These are phyloP conservation scores for Notodonta ziczac DNA, from an alignment of 2,888 invertebrate genomes.

Conservation along the genomic window DNA sequence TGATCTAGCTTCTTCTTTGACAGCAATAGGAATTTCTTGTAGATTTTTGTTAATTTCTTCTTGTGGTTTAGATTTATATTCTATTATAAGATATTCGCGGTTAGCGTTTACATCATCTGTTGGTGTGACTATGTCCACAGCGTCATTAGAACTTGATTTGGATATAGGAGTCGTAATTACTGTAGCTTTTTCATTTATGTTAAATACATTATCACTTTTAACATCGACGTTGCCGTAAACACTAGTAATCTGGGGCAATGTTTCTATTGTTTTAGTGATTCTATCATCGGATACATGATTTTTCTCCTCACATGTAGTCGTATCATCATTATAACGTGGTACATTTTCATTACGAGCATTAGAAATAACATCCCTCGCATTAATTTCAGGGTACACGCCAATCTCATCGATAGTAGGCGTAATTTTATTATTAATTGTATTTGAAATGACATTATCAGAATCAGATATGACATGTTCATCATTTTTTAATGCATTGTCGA, in stretches of 20 bases:
- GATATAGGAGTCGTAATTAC: neutral
- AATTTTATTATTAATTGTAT: constrained; percentile 1
- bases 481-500: neutral
- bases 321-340: neutral
- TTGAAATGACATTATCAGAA: neutral
- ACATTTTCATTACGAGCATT: neutral
- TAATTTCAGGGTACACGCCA: neutral
- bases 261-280: constrained; percentile 4
- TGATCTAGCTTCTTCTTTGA: neutral
- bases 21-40: neutral
- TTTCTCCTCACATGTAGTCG: neutral
- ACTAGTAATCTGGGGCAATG: constrained; percentile 41
- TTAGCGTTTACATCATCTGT: constrained; percentile 3
- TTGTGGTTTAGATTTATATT: constrained; percentile 2
- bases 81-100: neutral
- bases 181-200: constrained; percentile 1
- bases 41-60: neutral
- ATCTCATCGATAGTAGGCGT: neutral
- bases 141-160: constrained; percentile 4
- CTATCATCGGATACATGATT: neutral
- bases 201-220: constrained; percentile 16
- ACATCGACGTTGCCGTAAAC: constrained; percentile 43
- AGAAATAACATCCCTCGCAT: neutral
- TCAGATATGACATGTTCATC: neutral
- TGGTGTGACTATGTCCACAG: constrained; percentile 1